phyloP scores from a whole-genome alignment of 2,888 invertebrate species.

The Rhagonycha fulva region DNA sequence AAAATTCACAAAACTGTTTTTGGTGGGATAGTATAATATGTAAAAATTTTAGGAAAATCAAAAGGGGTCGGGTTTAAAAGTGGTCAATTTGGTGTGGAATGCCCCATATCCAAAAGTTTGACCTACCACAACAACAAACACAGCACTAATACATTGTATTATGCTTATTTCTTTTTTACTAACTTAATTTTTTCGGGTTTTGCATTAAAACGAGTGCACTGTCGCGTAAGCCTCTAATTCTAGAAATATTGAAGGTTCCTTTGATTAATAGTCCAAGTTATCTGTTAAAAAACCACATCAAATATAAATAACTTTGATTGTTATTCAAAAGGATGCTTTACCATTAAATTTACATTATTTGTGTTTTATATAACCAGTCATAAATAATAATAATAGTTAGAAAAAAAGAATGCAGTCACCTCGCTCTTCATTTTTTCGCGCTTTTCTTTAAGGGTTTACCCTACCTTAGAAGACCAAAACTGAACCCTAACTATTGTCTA shows the following conservation, averaged over 20 bases:
- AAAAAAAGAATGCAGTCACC: constrained; percentile 2
- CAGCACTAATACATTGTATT: neutral
- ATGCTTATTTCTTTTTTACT: neutral
- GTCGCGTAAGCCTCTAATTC: neutral
- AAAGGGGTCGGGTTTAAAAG: too few species aligned
- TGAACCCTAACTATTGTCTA: neutral
- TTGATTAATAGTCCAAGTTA: neutral
- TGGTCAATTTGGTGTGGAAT: too few species aligned
- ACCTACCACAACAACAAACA: too few species aligned
- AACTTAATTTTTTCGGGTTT: neutral
- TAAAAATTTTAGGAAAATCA: too few species aligned
- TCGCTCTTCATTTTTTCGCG: neutral
- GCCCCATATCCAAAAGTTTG: too few species aligned
- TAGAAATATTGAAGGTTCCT: neutral
- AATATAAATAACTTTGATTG: neutral
- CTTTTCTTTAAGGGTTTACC: neutral
- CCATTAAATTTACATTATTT: neutral
- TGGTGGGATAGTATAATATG: too few species aligned
- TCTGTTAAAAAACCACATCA: neutral
- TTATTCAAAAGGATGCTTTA: neutral
- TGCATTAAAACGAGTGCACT: neutral
- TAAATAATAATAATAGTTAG: neutral
- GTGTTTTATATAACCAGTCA: neutral
- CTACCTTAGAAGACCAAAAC: neutral
- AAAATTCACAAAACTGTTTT: too few species aligned